Conservation (phyloP, 2,113 vertebrate genomes). For the Myotis brandtii region DNA sequence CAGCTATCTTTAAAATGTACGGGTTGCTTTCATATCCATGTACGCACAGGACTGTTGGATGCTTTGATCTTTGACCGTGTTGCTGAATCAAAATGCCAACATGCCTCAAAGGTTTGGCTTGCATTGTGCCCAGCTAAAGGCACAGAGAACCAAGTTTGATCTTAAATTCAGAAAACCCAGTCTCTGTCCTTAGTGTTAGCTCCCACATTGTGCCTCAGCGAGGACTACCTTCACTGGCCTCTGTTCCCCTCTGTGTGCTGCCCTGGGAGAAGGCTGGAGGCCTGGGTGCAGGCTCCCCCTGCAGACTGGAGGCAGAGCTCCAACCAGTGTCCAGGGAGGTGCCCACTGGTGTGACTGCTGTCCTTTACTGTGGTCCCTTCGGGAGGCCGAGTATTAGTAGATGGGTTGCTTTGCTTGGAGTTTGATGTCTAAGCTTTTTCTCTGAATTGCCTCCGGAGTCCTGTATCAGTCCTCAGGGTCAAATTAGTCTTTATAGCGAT, state of each 20-base stretch:
- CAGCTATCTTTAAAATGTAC: not conserved
- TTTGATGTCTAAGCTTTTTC: not conserved
- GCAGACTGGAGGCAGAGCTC: not conserved
- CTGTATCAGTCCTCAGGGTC: not conserved
- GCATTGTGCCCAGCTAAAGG: not conserved
- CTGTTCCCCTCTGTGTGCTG: rapidly evolving
- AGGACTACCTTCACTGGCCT: rapidly evolving
- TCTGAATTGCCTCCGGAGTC: not conserved
- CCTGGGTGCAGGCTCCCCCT: not conserved
- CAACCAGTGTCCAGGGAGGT: rapidly evolving
- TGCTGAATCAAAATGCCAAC: slow-evolving; percentile 31
- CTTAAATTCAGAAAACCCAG: not conserved
- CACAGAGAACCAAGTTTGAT: not conserved
- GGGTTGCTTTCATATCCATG: not conserved
- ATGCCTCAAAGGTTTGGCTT: not conserved
- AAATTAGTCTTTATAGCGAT: not conserved
- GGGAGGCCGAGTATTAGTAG: not conserved
- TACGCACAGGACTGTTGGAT: rapidly evolving
- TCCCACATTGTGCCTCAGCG: not conserved
- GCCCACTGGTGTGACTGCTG: rapidly evolving
- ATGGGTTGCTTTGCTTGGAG: not conserved
- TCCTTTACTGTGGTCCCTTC: not conserved
- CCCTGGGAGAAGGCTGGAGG: rapidly evolving
- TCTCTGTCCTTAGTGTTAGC: not conserved
- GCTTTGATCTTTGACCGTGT: not conserved